These are phyloP conservation scores for Chiridota heheva DNA, from an alignment of 35 echinoderm and acorn worm species.

Conservation along the genomic window DNA sequence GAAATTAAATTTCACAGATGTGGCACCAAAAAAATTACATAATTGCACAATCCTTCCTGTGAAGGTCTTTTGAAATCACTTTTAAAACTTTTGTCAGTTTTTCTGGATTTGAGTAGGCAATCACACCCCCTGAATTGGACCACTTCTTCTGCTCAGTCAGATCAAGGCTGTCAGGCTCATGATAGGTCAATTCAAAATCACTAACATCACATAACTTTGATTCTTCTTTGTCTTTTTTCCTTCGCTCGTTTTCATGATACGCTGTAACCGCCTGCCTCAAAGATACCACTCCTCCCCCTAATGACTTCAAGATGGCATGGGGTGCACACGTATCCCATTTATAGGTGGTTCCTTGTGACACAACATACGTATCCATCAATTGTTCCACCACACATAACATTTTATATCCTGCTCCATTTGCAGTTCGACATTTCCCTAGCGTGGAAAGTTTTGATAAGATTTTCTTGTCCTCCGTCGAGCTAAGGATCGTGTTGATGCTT, in stretches of 20 bases:
- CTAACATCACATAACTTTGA: background rate
- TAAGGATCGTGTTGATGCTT: slow-evolving; percentile 39
- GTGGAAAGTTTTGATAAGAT: slow-evolving; percentile 29
- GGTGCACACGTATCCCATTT: slow-evolving; percentile 97
- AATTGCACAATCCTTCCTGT: too few relatives aligned
- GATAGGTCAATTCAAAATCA: slow-evolving; percentile 39
- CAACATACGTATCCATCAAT: slow-evolving; percentile 71
- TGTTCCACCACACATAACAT: slow-evolving; percentile 69
- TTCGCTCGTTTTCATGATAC: background rate
- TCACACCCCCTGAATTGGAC: slow-evolving; percentile 83
- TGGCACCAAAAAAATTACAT: too few relatives aligned
- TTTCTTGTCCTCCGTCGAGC: slow-evolving; percentile 58
- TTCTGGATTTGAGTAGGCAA: slow-evolving; percentile 52
- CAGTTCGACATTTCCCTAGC: slow-evolving; percentile 50
- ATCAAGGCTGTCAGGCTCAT: slow-evolving; percentile 55
- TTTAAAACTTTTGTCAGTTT: background rate
- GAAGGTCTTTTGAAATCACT: background rate
- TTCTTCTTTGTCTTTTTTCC: background rate
- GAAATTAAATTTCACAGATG: too few relatives aligned
- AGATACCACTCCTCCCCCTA: slow-evolving; percentile 79
- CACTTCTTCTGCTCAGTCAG: slow-evolving; percentile 42
- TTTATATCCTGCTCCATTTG: slow-evolving; percentile 93
- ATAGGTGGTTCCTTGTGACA: slow-evolving; percentile 84
- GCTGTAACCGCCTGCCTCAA: slow-evolving; percentile 1
- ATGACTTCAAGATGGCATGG: slow-evolving; percentile 74